Base-by-base conservation (phyloP, 1,140 invertebrate species). In the Bombus waltoni region DNA sequence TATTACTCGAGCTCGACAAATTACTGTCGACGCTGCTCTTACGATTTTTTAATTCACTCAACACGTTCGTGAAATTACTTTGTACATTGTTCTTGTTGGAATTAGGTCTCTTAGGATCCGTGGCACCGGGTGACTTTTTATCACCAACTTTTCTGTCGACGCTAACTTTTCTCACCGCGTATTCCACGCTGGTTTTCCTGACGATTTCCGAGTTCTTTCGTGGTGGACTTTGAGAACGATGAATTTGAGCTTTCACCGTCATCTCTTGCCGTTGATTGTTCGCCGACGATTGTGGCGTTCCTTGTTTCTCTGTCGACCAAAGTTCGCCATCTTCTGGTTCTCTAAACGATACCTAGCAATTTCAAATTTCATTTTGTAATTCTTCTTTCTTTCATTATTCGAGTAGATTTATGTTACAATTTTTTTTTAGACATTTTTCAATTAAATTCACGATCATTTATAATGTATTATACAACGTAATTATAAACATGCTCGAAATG, bases 11-110 rank as follows among this genome's bases (percentile, higher is more conserved):
- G 79, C 80, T 91, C 44, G 90, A 93, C 9, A 93, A 88, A 88
- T 95, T 96, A 78, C 96, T 96, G 87, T 96, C 97, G 15, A 96
- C 95, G 28, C 97, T 97, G 70, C 96, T 96, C 83, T 97, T 97
- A 8, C 96, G 86, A 85, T 95, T 96, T 40, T 96, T 96, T 11
- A 96, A 83, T 88, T 96, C 96, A 76, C 95, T 96, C 0, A 96
- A 85, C 38, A 96, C 96, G 85, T 95, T 96, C 0, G 96, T 96
- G 74, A 96, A 96, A 53, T 96, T 95, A n/a, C 94, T 95, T 11
- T 96, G 95, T 18, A 95, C 89, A 40, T 95, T 95, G 32, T 92
- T 94, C 44, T 95, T 94, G 32, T 93, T 93, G 0, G 89, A 81
- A 35, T 86, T 92, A 3, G 91, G 59, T 81, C 94, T 92, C 73